Base-by-base conservation (phyloP, 2,888 invertebrate species). In the Parnassius apollo region DNA sequence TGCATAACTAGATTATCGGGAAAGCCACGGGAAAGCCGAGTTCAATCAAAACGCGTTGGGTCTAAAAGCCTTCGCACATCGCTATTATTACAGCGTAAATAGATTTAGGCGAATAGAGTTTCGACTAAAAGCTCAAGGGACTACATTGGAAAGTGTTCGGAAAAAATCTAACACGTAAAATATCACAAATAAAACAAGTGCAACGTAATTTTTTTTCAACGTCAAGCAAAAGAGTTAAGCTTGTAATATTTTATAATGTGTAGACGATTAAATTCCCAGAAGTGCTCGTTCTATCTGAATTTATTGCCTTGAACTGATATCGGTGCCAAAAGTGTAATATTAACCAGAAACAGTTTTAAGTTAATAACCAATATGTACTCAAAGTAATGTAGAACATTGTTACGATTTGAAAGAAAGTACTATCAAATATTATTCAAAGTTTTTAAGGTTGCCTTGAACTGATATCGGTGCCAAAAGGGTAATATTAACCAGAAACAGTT, bases 201-300 rank as follows among this genome's bases (percentile, higher is more conserved):
- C 35, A 35, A 7, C 35, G 35, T 35, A 35, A 7, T 35, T 35
- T 35, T 35, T 35, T 35, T 35, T 35, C 1, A 35, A 35, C 7
- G 35, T 35, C 7, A 7, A 35, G 7, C 7, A 35, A 2, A 25
- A 7, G 7, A 35, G 54, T 58, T 54, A 49, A 22, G 44, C 42
- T 49, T 13, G 62, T 53, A 62, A 62, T 62, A 62, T 54, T 62
- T 53, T 58, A 58, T 49, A 58, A 58, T 54, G 62, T 25, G 57
- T 62, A 62, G 62, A 58, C 58, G 57, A 48, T 48, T 62, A 62
- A 58, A 62, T 58, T 58, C 58, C 57, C 54, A 58, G 46, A 58
- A 62, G 62, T 62, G 54, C 62, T 54, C 58, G 44, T 62, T 54
- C 62, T 25, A 49, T 49, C 58, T 13, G 58, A 58, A 62, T 58